Base-by-base conservation (phyloP, 2,797 vertebrate species). In the Remorina albescens region DNA sequence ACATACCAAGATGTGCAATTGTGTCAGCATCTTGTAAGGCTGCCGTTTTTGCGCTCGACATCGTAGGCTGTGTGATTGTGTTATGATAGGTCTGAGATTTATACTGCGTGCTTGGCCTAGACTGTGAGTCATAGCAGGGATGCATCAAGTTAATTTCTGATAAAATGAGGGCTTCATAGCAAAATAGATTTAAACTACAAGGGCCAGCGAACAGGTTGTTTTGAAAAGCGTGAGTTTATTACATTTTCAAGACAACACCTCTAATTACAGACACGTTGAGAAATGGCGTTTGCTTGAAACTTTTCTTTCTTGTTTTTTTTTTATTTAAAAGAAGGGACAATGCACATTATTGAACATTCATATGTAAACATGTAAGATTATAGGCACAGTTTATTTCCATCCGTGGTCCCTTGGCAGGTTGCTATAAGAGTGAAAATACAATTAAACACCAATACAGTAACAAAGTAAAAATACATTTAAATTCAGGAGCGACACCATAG, bases 81-180 rank as follows among this genome's bases (percentile, higher is more conserved):
- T 86, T 87, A 62, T 88, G 80, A 77, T 85, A 25, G 67, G 61
- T 71, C 63, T 68, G 79, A 78, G 81, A 81, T 89, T 84, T 67
- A 46, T 69, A 21, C 76, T 89, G 87, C 80, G 78, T 88, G 82
- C 55, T 60, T 77, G 88, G 88, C 87, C 84, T 88, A 82, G 60
- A 59, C 62, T 77, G 69, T 89, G 87, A 87, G 47, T 88, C 88
- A 87, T 78, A 78, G 81, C 77, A 70, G 46, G 65, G 63, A 86
- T 73, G 70, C 66, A 81, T 67, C 79, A 84, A 66, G 71, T 78
- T 59, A 81, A 84, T 57, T 28, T 81, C 0, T 68, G 16, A 54
- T 30, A 8, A 70, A 71, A 62, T 9, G 42, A 61, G 55, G 12
- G 11, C 23, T 49, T 36, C 12, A 13, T 30, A 46, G 30, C 28